These are phyloP conservation scores for Anastrepha ludens DNA, from an alignment of 1,140 invertebrate species.

Conservation along the genomic window DNA sequence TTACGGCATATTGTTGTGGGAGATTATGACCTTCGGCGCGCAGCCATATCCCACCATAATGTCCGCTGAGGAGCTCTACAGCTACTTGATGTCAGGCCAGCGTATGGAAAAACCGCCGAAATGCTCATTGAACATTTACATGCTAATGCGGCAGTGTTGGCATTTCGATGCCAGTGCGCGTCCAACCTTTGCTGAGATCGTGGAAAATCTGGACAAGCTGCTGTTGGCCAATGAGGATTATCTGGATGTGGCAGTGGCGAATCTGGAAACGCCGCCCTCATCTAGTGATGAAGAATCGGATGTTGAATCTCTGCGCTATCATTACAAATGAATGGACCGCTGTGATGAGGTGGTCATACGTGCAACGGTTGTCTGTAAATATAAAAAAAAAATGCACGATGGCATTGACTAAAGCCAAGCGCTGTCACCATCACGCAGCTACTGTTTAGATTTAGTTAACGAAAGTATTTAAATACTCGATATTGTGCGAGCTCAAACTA, in stretches of 20 bases:
- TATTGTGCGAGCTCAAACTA: neutral
- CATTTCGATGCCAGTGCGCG: constrained; percentile 89
- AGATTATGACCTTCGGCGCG: constrained; percentile 95
- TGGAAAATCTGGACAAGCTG: constrained; percentile 91
- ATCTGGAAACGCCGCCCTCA: constrained; percentile 88
- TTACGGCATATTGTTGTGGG: constrained; percentile 94
- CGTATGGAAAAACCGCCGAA: constrained; percentile 97
- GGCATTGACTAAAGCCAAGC: neutral
- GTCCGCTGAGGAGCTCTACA: constrained; percentile 86
- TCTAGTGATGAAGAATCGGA: constrained; percentile 83
- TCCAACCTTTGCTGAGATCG: constrained; percentile 91
- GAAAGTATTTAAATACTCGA: constrained; percentile 24
- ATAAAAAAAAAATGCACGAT: neutral
- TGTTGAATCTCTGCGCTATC: constrained; percentile 65
- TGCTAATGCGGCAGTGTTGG: constrained; percentile 96
- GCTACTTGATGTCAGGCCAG: constrained; percentile 89
- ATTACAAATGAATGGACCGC: constrained; percentile 57
- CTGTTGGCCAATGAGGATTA: constrained; percentile 93
- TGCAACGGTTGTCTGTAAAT: constrained; percentile 8
- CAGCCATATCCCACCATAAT: constrained; percentile 91
- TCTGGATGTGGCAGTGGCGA: constrained; percentile 88
- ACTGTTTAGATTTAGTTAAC: neutral
- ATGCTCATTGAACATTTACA: constrained; percentile 93
- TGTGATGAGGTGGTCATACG: too few species aligned
- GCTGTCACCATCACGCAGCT: neutral